Evolutionary conservation across 1,140 invertebrate genomes (phyloP), one percentile per base, ranked within the genome.

Genomic region (Scaptomyza graminum): DNA sequence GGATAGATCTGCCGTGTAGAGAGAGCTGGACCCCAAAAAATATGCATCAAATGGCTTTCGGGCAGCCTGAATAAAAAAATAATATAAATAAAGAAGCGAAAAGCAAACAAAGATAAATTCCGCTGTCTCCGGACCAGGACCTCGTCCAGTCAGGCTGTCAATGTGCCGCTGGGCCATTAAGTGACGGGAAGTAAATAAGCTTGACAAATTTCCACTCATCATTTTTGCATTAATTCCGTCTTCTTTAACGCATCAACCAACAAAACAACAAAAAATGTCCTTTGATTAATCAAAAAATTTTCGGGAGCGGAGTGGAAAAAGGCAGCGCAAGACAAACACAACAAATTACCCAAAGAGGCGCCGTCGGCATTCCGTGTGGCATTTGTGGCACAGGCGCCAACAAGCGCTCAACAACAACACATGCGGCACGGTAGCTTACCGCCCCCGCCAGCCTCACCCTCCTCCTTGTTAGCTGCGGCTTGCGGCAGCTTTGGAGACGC

Each of bases 281-380:
- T 90, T 90, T 90, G 88, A 90, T 90, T 90, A 90, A 90, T 90
- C 88, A 90, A 90, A 90, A 90, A 89, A 88, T 88, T 84, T 83
- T 67, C 52, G 56, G 65, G 54, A 65, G 63, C n/a, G 47, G 52
- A 64, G 52, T 43, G 59, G 54, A 44, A 65, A 79, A 51, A 49
- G 68, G 52, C 50, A 72, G 46, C 72, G 25, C 47, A 69, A 74
- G 67, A 72, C 64, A 84, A 84, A 85, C 82, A 85, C 74, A 85
- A 85, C 82, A 85, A 85, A 85, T 85, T 85, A 79, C 70, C 73
- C 74, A 85, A 85, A 71, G 82, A 85, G 76, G 76, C 79, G 83
- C 83, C 83, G 63, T 50, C 69, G 79, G 76, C 75, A 57, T 50
- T 76, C 62, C 25, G 54, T 37, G 57, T 54, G 69, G 56, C 54